Base-by-base conservation (phyloP, 2,113 vertebrate species). In the Pachypanchax playfairii region DNA sequence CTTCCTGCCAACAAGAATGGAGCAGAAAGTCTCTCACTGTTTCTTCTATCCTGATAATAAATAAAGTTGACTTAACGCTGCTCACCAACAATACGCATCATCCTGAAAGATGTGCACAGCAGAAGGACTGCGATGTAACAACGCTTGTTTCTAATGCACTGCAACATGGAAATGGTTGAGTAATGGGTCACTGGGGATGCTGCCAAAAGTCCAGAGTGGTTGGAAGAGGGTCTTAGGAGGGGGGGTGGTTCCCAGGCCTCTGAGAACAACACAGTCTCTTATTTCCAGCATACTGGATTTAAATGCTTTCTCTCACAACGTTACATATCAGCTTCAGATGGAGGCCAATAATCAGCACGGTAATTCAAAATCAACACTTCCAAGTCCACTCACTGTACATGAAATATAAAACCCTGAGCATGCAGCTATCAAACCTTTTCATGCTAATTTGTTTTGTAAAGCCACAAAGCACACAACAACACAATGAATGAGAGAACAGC, bases 1-100 rank as follows among this genome's bases (percentile, higher is more conserved):
- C 88, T 91, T 91, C 89, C 89, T 91, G 84, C 65, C 75, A 61
- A 7, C 56, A 35, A 75, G 71, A 84, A 85, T 11, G 53, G 73
- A 73, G 72, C 70, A 73, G 65, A 83, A 80, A 36, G 46, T 51
- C 49, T 77, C 74, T 42, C 53, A 20, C 17, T 14, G 41, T 74
- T 85, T 80, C 75, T 80, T 75, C 69, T 43, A 20, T 38, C 57
- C 39, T 11, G 20, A 65, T 64, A 1, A 35, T 26, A 69, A 78
- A 59, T 33, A 56, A 54, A 38, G 47, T 42, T 35, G 66, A 79
- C 44, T 75, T 53, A 52, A 57, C 54, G 35, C 9, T 12, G 11
- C 41, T 43, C 57, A n/a, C 50, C 38, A 20, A 51, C 59, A 55
- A 63, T 36, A 57, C 70, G 26, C 50, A 35, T 8, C 28, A 38